phyloP scores from a whole-genome alignment of 2,113 vertebrate species.

The cattle (Bos taurus) region DNA sequence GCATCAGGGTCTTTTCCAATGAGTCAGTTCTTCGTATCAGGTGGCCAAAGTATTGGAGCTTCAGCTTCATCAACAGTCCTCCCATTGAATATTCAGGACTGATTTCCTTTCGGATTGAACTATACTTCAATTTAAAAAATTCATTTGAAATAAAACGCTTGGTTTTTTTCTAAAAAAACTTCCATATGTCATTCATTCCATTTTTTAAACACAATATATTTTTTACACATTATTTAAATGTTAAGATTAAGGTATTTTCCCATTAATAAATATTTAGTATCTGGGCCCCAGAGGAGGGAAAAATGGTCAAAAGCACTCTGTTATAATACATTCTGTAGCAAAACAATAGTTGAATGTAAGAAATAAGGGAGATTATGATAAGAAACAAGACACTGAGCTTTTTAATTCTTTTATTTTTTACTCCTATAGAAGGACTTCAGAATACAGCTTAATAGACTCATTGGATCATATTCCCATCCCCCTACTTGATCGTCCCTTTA shows the following conservation, averaged over 20 bases:
- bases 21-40: fast-evolving
- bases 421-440: not conserved
- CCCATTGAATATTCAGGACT: not conserved
- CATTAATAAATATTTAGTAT: not conserved
- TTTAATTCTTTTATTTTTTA: not conserved
- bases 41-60: not conserved
- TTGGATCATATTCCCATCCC: not conserved
- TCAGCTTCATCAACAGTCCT: not conserved
- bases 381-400: not conserved
- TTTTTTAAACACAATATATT: not conserved
- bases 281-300: not conserved
- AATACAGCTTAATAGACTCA: not conserved
- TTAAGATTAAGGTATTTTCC: not conserved
- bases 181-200: not conserved
- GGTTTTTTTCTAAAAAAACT: not conserved
- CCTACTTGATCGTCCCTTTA: not conserved
- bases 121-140: not conserved
- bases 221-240: not conserved
- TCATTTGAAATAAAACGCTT: not conserved
- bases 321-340: not conserved
- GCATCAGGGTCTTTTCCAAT: not conserved
- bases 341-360: not conserved
- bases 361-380: not conserved
- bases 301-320: not conserved
- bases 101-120: not conserved